phyloP scores from a whole-genome alignment of 2,888 invertebrate genomes.

The Epistrophe grossulariae region DNA sequence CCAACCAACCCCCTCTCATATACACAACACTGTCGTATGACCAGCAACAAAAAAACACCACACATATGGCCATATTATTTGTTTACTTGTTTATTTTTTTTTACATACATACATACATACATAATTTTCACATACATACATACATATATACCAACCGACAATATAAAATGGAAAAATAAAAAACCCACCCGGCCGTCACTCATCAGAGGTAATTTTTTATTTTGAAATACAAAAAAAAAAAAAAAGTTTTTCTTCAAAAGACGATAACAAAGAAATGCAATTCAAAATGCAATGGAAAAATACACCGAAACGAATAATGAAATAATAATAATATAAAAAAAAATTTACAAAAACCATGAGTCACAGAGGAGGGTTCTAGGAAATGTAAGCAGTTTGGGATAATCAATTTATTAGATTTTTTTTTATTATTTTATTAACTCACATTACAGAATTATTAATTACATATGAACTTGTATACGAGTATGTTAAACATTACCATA shows the following conservation, averaged over 20 bases:
- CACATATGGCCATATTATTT: constrained; percentile 29
- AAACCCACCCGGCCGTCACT: constrained; percentile 31
- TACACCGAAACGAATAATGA: constrained; percentile 37
- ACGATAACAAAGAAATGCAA: constrained; percentile 67
- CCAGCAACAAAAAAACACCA: constrained; percentile 16
- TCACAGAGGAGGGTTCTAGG: constrained; percentile 24
- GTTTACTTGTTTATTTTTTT: constrained; percentile 13
- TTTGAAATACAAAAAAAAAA: constrained; percentile 51
- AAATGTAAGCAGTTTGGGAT: constrained; percentile 27
- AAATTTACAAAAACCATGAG: constrained; percentile 18
- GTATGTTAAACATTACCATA: not conserved
- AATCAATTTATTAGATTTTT: constrained; percentile 23
- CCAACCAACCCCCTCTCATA: constrained; percentile 54
- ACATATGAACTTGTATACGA: not conserved
- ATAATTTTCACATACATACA: not conserved
- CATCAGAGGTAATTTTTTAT: constrained; percentile 40
- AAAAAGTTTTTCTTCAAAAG: constrained; percentile 54
- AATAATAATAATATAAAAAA: constrained; percentile 7
- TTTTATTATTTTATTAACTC: not conserved
- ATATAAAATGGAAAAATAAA: constrained; percentile 18
- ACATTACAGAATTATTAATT: constrained; percentile 6
- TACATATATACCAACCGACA: not conserved
- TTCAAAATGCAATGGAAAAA: constrained; percentile 69
- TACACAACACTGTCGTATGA: constrained; percentile 36
- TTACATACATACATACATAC: not conserved